phyloP scores from a whole-genome alignment of 2,888 invertebrate genomes.

The Hyles lineata region DNA sequence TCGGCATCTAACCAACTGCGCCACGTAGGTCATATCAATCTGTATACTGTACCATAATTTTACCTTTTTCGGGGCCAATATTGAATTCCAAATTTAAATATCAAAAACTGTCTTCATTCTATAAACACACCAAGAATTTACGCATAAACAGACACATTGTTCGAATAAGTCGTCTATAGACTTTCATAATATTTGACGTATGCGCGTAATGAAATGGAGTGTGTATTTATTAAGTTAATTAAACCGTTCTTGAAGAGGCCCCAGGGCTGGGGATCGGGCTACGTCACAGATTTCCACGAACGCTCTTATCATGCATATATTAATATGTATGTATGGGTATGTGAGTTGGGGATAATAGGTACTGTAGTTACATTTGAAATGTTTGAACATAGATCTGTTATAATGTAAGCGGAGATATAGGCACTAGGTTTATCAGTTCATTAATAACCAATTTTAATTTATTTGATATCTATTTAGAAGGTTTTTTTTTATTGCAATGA shows the following conservation, averaged over 20 bases:
- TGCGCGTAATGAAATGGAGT: slow-evolving; percentile 81
- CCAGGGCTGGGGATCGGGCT: slow-evolving; percentile 42
- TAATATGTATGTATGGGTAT: not conserved
- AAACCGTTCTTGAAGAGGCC: slow-evolving; percentile 74
- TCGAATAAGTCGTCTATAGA: slow-evolving; percentile 39
- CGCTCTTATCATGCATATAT: slow-evolving; percentile 16
- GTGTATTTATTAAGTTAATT: slow-evolving; percentile 85
- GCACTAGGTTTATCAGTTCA: too few species aligned
- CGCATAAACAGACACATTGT: slow-evolving; percentile 10
- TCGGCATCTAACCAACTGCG: too few species aligned
- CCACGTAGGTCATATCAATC: too few species aligned
- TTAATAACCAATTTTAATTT: too few species aligned
- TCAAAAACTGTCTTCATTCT: too few species aligned
- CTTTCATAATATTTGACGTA: slow-evolving; percentile 81
- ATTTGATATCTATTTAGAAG: too few species aligned
- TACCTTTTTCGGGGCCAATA: too few species aligned
- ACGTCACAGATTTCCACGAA: slow-evolving; percentile 25
- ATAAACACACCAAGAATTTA: not conserved
- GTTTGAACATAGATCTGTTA: not conserved
- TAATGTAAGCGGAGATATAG: too few species aligned
- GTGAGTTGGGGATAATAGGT: too few species aligned
- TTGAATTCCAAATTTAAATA: too few species aligned
- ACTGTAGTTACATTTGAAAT: not conserved
- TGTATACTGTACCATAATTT: too few species aligned
- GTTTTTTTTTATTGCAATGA: too few species aligned